A percentile compares a stretch with the other conserved stretches of the same genome.
Conservation (phyloP, 2,113 vertebrate species). For the Harpagus bidentatus region DNA sequence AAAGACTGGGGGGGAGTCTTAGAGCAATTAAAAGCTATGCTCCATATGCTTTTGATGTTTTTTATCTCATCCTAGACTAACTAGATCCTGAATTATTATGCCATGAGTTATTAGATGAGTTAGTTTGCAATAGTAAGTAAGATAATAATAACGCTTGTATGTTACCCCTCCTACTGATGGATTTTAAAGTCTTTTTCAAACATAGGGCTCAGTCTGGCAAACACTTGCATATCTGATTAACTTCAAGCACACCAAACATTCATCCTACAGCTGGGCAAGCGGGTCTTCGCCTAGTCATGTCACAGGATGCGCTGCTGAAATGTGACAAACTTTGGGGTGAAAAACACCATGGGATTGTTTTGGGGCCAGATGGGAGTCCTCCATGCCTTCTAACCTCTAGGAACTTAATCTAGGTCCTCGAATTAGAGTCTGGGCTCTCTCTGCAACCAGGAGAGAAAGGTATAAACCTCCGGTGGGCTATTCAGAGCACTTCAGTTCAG, state of each 20-base stretch:
- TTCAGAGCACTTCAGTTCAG: not conserved
- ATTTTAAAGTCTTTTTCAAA: not conserved
- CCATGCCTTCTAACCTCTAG: not conserved
- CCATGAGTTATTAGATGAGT: conserved; percentile 30
- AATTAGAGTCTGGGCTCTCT: not conserved
- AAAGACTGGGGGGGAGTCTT: conserved; percentile 11
- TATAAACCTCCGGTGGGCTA: not conserved
- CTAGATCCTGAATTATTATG: conserved; percentile 43
- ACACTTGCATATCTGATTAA: not conserved
- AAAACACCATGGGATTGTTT: not conserved
- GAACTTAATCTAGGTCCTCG: not conserved
- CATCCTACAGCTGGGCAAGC: not conserved
- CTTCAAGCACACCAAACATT: not conserved
- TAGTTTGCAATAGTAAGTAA: not conserved
- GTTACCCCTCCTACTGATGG: not conserved
- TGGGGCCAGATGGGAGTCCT: not conserved
- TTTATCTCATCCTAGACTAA: conserved; percentile 36
- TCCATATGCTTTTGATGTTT: conserved; percentile 53
- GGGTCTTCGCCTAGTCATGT: not conserved
- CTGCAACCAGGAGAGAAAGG: not conserved
- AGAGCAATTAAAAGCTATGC: conserved; percentile 52
- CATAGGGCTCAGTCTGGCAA: not conserved
- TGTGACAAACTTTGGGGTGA: fast-evolving
- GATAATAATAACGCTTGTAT: not conserved
- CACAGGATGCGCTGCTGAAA: not conserved